Conservation (phyloP, 1,140 invertebrate genomes). For the Drosophila punjabiensis region DNA sequence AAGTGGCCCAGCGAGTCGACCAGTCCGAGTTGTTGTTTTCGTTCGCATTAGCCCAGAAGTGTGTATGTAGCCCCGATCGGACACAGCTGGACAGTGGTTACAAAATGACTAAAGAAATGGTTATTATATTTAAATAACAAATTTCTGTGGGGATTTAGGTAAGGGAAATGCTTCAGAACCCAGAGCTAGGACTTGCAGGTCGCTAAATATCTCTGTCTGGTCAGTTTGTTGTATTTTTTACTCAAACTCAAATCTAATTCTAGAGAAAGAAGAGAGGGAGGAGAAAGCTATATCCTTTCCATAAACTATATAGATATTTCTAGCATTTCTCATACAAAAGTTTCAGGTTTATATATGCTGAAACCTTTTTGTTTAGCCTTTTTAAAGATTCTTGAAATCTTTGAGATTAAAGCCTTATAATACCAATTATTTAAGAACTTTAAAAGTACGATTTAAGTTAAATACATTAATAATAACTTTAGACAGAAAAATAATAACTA, state of each 20-base stretch:
- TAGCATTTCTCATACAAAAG: no score
- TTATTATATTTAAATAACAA: background rate
- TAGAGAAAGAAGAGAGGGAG: background rate
- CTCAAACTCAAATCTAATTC: background rate
- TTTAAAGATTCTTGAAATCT: background rate
- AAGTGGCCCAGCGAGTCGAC: conserved; percentile 14
- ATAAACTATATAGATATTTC: background rate
- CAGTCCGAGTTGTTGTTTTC: conserved; percentile 4
- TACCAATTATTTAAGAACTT: background rate
- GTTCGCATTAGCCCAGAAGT: conserved; percentile 10
- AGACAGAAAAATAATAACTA: background rate
- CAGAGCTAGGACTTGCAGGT: background rate
- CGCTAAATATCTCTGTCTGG: background rate
- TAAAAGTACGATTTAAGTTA: accelerated
- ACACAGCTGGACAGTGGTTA: background rate
- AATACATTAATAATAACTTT: background rate
- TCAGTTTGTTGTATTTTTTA: background rate
- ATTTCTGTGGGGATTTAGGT: background rate
- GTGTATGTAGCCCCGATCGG: conserved; percentile 5
- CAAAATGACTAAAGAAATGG: background rate
- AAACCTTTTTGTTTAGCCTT: no score
- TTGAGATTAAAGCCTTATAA: background rate
- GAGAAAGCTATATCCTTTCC: background rate
- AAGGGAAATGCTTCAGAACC: background rate
- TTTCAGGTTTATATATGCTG: background rate